Conservation (phyloP, 1,140 invertebrate species). For the Drosophila virilis region DNA sequence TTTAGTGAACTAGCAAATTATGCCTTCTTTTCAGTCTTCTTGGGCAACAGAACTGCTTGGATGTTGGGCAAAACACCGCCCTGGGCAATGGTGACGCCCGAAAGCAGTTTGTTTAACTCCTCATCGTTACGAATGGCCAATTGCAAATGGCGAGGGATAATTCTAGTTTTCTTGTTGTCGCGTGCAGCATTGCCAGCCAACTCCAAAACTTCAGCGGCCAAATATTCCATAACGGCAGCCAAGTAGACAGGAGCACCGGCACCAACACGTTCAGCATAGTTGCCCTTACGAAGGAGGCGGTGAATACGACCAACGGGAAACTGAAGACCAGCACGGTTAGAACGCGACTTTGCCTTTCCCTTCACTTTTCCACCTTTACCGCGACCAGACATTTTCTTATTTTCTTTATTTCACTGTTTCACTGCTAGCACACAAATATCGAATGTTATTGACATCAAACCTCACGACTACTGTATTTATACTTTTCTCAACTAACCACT, state of each 20-base stretch:
- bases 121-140: slow-evolving; percentile 94
- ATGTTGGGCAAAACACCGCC: slow-evolving; percentile 93
- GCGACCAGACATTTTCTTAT: neutral
- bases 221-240: slow-evolving; percentile 2
- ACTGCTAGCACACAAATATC: neutral
- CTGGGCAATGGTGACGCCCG: slow-evolving; percentile 92
- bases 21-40: slow-evolving; percentile 85
- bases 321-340: slow-evolving; percentile 2
- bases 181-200: slow-evolving; percentile 2
- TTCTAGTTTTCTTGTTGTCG: slow-evolving; percentile 83
- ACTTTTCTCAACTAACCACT: neutral
- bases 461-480: neutral
- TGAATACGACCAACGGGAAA: slow-evolving; percentile 6
- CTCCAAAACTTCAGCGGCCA: slow-evolving; percentile 6
- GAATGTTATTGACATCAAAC: neutral
- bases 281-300: neutral
- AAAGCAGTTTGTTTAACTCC: slow-evolving; percentile 91
- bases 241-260: neutral
- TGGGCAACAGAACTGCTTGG: slow-evolving; percentile 88
- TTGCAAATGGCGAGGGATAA: slow-evolving; percentile 93
- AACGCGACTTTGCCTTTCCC: slow-evolving; percentile 5
- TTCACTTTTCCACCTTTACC: slow-evolving; percentile 5
- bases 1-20: slow-evolving; percentile 22
- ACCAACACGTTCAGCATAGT: slow-evolving; percentile 2
- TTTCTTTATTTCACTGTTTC: neutral